Conservation (phyloP, 2,113 vertebrate genomes). For the Python bivittatus region DNA sequence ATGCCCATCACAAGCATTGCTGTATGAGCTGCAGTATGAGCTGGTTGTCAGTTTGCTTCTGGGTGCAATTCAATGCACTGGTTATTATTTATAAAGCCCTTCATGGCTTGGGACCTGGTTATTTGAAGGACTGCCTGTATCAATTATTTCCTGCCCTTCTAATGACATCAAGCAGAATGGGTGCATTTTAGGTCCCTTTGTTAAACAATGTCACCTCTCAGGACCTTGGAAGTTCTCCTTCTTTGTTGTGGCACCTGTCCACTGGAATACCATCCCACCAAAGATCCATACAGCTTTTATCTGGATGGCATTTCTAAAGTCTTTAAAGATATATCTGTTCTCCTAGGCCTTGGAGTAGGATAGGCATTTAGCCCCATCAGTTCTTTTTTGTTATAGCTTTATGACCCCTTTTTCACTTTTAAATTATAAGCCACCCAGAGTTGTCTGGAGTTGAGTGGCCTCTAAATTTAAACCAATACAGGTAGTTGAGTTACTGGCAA, state of each 20-base stretch:
- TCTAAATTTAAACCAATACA: not conserved
- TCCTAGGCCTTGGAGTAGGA: not conserved
- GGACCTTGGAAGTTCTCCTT: not conserved
- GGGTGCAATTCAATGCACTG: not conserved
- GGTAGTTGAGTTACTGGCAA: not conserved
- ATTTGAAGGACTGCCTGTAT: not conserved
- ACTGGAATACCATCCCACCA: not conserved
- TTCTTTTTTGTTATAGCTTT: too few relatives aligned
- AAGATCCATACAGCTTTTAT: not conserved
- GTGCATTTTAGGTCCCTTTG: not conserved
- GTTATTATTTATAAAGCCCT: not conserved
- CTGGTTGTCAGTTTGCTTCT: not conserved
- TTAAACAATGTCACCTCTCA: not conserved
- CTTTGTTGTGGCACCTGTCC: not conserved
- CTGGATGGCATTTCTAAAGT: not conserved
- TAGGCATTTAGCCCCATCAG: too few relatives aligned
- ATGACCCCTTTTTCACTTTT: not conserved
- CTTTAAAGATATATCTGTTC: not conserved
- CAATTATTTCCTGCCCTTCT: not conserved
- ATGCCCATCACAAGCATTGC: not conserved
- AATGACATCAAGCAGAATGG: not conserved
- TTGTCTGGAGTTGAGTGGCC: too few relatives aligned
- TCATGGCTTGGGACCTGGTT: not conserved
- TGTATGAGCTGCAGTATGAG: not conserved
- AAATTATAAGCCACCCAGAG: not conserved